These are phyloP conservation scores for Parochlus steinenii DNA, from an alignment of 2,888 invertebrate genomes.

Conservation along the genomic window DNA sequence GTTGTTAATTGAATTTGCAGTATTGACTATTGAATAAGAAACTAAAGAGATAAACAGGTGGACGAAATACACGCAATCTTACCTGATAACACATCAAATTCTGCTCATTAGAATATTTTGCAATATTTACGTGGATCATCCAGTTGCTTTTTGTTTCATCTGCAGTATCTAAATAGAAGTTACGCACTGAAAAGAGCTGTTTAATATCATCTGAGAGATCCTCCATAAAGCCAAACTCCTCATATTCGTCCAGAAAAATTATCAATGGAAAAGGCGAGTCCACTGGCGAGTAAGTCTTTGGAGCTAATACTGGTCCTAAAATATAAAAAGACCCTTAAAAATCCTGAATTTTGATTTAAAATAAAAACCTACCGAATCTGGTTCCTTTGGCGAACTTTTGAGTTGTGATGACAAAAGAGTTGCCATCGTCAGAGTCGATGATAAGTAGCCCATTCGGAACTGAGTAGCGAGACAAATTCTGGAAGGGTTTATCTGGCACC, in stretches of 20 bases:
- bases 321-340: not conserved
- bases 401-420: slow-evolving; percentile 13
- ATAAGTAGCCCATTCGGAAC: slow-evolving; percentile 14
- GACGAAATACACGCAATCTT: not conserved
- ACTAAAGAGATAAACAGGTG: not conserved
- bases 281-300: slow-evolving; percentile 13
- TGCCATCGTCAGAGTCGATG: slow-evolving; percentile 9
- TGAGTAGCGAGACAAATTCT: slow-evolving; percentile 14
- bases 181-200: slow-evolving; percentile 14
- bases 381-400: slow-evolving; percentile 16
- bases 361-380: slow-evolving; percentile 12
- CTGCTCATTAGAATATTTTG: slow-evolving; percentile 15
- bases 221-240: slow-evolving; percentile 12
- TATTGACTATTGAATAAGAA: not conserved
- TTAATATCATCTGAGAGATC: slow-evolving; percentile 13
- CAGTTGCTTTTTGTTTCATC: slow-evolving; percentile 15
- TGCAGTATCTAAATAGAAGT: slow-evolving; percentile 14
- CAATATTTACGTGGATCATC: slow-evolving; percentile 15
- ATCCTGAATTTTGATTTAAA: not conserved
- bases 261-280: slow-evolving; percentile 14
- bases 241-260: slow-evolving; percentile 13
- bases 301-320: slow-evolving; percentile 14
- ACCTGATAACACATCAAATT: slow-evolving; percentile 15
- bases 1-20: not conserved
- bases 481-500: slow-evolving; percentile 14